These are phyloP conservation scores for Kryptopterus vitreolus DNA, from an alignment of 2,797 vertebrate species.

Conservation along the genomic window DNA sequence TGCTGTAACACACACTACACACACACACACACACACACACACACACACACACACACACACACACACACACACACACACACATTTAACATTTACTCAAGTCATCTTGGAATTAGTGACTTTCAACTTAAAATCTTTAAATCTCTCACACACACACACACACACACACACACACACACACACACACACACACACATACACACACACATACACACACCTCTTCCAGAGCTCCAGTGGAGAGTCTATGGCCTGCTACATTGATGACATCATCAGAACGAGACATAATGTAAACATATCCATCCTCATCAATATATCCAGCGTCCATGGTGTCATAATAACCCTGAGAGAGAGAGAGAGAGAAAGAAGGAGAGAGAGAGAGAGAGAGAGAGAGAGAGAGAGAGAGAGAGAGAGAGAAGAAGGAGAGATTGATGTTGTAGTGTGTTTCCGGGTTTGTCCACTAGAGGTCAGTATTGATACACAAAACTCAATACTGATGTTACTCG, in stretches of 20 bases:
- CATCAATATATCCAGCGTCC: constrained; percentile 90
- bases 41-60: too few relatives aligned
- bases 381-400: not conserved
- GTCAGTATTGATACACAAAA: not conserved
- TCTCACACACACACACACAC: too few relatives aligned
- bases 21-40: constrained; percentile 43
- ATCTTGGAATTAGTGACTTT: too few relatives aligned
- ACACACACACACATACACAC: not conserved
- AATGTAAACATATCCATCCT: constrained; percentile 89
- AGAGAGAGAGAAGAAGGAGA: not conserved
- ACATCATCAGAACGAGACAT: constrained; percentile 95
- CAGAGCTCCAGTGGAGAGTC: constrained; percentile 89
- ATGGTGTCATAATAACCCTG: constrained; percentile 96
- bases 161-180: not conserved
- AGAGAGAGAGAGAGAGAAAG: not conserved
- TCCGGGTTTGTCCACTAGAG: not conserved
- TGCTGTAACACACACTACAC: constrained; percentile 84
- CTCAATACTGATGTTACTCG: not conserved
- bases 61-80: too few relatives aligned
- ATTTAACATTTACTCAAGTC: too few relatives aligned
- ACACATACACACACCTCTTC: constrained; percentile 80
- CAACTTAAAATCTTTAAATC: too few relatives aligned
- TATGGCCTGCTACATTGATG: constrained; percentile 95
- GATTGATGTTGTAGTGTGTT: not conserved
- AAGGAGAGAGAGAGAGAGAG: not conserved